phyloP scores from a whole-genome alignment of 2,113 vertebrate genomes.

The Poeciliopsis occidentalis region DNA sequence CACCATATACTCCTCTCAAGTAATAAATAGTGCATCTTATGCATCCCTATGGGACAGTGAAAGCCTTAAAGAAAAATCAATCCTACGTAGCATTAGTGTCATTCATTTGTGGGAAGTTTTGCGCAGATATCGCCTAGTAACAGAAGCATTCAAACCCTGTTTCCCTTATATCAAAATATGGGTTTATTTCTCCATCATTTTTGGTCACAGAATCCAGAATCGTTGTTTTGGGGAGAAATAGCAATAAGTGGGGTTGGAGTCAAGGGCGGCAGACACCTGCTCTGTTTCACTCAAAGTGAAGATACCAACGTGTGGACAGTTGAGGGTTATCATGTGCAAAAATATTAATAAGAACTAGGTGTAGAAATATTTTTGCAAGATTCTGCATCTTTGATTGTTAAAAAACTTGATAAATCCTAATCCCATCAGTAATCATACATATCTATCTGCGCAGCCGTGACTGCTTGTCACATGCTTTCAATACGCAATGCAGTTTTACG shows the following conservation, averaged over 20 bases:
- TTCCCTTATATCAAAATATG: not conserved
- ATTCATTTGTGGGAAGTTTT: not conserved
- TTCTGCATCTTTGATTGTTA: too few relatives aligned
- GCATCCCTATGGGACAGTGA: not conserved
- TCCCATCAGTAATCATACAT: not conserved
- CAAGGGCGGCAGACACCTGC: too few relatives aligned
- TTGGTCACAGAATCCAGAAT: too few relatives aligned
- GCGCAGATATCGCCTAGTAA: not conserved
- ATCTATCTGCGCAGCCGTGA: slow-evolving; percentile 21
- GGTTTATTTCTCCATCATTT: not conserved
- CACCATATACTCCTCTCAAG: not conserved
- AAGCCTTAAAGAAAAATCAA: not conserved
- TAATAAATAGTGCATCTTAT: not conserved
- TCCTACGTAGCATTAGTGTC: not conserved
- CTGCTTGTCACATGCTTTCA: slow-evolving; percentile 37
- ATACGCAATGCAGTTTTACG: slow-evolving; percentile 55
- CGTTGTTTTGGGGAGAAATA: too few relatives aligned
- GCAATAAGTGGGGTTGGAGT: too few relatives aligned
- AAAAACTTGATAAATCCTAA: not conserved
- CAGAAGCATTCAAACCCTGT: not conserved
- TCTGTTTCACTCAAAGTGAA: too few relatives aligned
- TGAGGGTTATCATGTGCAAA: too few relatives aligned
- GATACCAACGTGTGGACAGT: too few relatives aligned
- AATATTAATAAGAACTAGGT: too few relatives aligned
- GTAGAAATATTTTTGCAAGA: too few relatives aligned